Percentiles rank a stretch among this genome's conserved stretches.
phyloP scores from a whole-genome alignment of 1,140 invertebrate genomes.

The Drosophila suzukii region DNA sequence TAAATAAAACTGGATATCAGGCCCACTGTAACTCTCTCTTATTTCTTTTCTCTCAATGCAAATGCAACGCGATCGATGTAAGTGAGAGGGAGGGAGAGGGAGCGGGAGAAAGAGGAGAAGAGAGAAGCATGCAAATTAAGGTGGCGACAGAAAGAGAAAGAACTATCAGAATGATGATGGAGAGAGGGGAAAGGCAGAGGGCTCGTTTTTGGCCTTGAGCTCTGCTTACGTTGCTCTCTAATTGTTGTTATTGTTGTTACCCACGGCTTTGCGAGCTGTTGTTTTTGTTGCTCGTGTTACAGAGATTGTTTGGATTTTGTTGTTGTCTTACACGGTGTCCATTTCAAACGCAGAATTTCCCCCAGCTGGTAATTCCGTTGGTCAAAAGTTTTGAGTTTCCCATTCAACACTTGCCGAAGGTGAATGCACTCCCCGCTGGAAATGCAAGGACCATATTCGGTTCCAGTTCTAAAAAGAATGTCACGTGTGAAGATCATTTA shows the following conservation, averaged over 20 bases:
- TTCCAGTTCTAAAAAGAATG: neutral
- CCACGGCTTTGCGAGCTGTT: constrained; percentile 2
- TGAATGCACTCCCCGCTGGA: constrained; percentile 13
- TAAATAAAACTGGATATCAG: constrained; percentile 5
- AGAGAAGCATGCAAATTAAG: constrained; percentile 16
- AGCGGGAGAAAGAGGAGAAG: neutral
- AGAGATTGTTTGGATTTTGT: neutral
- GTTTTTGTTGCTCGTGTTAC: constrained; percentile 7
- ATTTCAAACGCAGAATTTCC: constrained; percentile 30
- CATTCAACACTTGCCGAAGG: constrained; percentile 6
- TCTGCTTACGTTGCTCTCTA: constrained; percentile 17
- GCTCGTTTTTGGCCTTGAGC: constrained; percentile 24
- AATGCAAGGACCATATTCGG: neutral
- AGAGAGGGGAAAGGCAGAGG: neutral
- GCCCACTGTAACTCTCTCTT: constrained; percentile 10
- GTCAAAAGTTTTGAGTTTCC: constrained; percentile 15
- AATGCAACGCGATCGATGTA: constrained; percentile 7
- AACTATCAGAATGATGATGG: neutral
- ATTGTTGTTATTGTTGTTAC: neutral
- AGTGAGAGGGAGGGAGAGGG: constrained; percentile 1
- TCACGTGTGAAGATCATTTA: neutral
- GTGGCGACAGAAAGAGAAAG: neutral
- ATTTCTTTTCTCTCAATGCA: constrained; percentile 2
- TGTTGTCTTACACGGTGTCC: constrained; percentile 1
- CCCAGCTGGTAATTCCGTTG: constrained; percentile 3